phyloP scores from a whole-genome alignment of 53 echinoderm and acorn worm species.

The Stichopus horrens region DNA sequence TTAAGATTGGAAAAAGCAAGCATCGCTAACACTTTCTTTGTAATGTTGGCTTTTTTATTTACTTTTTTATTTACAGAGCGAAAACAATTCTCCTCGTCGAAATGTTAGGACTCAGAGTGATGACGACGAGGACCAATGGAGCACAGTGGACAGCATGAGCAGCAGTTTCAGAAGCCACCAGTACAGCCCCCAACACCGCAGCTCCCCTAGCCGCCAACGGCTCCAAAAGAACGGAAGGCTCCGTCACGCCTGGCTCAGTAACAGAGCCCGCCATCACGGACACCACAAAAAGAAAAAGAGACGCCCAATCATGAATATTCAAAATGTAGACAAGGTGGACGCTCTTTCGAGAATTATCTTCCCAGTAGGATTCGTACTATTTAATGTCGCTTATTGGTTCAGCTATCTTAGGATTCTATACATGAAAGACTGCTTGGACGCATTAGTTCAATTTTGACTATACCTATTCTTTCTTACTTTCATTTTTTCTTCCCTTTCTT shows the following conservation, averaged over 20 bases:
- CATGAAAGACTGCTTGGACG: neutral
- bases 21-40: neutral
- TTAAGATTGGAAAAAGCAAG: no score
- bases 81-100: conserved; percentile 43
- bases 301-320: conserved; percentile 55
- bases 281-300: conserved; percentile 64
- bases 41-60: neutral
- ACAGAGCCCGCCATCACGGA: conserved; percentile 40
- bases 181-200: conserved; percentile 49
- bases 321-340: conserved; percentile 82
- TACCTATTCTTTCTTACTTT: neutral
- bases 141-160: conserved; percentile 2
- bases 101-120: conserved; percentile 54
- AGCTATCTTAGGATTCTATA: conserved; percentile 72
- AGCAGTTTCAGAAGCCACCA: conserved; percentile 50
- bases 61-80: neutral
- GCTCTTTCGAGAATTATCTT: conserved; percentile 77
- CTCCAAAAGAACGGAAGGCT: conserved; percentile 59
- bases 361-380: conserved; percentile 70
- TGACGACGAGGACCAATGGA: conserved; percentile 53
- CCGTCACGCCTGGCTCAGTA: conserved; percentile 63
- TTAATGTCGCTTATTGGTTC: conserved; percentile 91
- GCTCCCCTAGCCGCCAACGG: conserved; percentile 30
- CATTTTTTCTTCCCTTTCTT: neutral
- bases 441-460: conserved; percentile 32